Percentiles rank a stretch among this genome's conserved stretches.
These are phyloP conservation scores for Chouioia cunea DNA, from an alignment of 2,888 invertebrate species.

Conservation along the genomic window DNA sequence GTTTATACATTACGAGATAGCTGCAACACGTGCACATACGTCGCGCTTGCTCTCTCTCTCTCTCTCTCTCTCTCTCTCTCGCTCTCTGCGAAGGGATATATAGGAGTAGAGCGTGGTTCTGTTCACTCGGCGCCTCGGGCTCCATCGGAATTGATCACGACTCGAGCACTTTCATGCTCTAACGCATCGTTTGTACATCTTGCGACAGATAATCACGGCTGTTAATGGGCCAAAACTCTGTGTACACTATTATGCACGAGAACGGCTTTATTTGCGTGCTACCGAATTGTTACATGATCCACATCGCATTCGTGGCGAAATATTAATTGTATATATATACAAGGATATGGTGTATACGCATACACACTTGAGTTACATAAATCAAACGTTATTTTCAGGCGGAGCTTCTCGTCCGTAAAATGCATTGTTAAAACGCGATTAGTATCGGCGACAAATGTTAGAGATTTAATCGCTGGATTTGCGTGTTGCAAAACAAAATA, in stretches of 20 bases:
- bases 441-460: background rate
- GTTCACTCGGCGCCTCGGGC: conserved; percentile 16
- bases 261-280: conserved; percentile 4
- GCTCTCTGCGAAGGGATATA: background rate
- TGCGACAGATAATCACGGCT: conserved; percentile 8
- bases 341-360: too few relatives aligned
- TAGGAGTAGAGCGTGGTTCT: background rate
- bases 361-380: conserved; percentile 40
- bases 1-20: conserved; percentile 7
- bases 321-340: too few relatives aligned
- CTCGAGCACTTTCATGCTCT: conserved; percentile 37
- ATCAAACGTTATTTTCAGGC: conserved; percentile 10
- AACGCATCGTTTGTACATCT: conserved; percentile 38
- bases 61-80: too few relatives aligned
- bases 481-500: conserved; percentile 16
- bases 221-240: conserved; percentile 34
- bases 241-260: conserved; percentile 36
- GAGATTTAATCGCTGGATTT: background rate
- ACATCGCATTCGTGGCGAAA: background rate
- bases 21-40: conserved; percentile 2
- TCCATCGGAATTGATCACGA: conserved; percentile 35
- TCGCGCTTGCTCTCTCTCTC: too few relatives aligned
- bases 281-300: background rate
- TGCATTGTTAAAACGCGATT: conserved; percentile 14
- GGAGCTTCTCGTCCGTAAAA: conserved; percentile 5